These are phyloP conservation scores for Alces alces DNA, from an alignment of 2,113 vertebrate species.

Conservation along the genomic window DNA sequence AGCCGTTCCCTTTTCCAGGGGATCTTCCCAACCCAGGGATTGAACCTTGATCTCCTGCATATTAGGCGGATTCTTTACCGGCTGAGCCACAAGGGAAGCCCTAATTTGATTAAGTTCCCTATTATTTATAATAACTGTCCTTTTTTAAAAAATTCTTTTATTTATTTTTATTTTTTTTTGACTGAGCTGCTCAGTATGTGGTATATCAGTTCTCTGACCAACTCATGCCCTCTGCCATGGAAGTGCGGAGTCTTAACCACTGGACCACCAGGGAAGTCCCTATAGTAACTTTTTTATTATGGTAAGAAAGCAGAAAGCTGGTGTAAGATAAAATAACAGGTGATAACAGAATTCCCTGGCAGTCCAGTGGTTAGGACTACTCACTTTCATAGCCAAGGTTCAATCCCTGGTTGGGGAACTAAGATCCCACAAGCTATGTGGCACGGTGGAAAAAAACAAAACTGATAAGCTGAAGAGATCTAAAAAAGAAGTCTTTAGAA, in stretches of 20 bases:
- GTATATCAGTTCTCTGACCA: not conserved
- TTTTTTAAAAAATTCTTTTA: not conserved
- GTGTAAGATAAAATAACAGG: not conserved
- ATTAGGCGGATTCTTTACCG: not conserved
- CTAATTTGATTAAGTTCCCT: not conserved
- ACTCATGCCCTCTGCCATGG: not conserved
- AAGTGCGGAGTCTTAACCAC: not conserved
- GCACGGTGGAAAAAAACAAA: not conserved
- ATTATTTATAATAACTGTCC: not conserved
- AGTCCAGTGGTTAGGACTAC: not conserved
- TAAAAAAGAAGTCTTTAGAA: not conserved
- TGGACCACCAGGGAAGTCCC: not conserved
- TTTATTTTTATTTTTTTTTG: not conserved
- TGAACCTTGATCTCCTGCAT: not conserved
- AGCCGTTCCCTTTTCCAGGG: not conserved
- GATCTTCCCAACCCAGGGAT: not conserved
- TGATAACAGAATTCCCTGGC: not conserved
- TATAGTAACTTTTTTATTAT: slow-evolving; percentile 5
- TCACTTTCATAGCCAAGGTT: not conserved
- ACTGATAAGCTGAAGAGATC: not conserved
- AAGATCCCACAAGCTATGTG: not conserved
- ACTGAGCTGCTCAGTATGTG: not conserved
- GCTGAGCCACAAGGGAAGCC: not conserved
- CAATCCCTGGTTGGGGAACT: not conserved
- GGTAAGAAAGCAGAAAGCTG: not conserved